Conservation (phyloP, 2,113 vertebrate species). For the Cheirogaleus medius region DNA sequence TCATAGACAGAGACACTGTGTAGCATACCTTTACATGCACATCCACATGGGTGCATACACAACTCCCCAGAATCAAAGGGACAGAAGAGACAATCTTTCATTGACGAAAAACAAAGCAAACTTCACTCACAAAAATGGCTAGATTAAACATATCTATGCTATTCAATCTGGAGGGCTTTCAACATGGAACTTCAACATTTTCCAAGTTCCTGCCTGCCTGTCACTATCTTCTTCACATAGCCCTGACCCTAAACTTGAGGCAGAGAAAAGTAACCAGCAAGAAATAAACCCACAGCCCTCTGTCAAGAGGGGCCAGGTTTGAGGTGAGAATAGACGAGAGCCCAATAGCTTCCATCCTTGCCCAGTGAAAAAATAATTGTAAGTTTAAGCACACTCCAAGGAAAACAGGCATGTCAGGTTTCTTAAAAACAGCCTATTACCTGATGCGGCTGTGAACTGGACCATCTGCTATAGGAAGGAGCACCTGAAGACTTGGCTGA, state of each 20-base stretch:
- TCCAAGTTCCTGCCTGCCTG: background rate
- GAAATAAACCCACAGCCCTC: background rate
- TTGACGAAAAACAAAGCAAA: background rate
- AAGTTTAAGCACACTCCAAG: background rate
- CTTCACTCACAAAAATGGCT: background rate
- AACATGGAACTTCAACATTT: background rate
- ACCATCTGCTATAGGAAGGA: conserved; percentile 92
- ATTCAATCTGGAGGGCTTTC: background rate
- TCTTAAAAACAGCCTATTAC: conserved; percentile 84
- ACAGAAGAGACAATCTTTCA: background rate
- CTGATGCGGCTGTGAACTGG: conserved; percentile 90
- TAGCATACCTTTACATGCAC: background rate
- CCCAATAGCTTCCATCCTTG: background rate
- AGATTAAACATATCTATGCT: background rate
- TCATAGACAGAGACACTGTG: background rate
- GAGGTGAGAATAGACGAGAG: background rate
- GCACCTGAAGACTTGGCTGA: conserved; percentile 84
- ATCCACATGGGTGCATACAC: fast-evolving
- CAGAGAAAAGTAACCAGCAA: background rate
- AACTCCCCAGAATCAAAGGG: background rate
- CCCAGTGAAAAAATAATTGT: background rate
- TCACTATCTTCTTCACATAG: background rate
- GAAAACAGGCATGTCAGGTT: background rate
- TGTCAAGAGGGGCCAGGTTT: background rate
- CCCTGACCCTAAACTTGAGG: background rate